Conservation (phyloP, 2,113 vertebrate genomes). For the Eulemur macaco region DNA sequence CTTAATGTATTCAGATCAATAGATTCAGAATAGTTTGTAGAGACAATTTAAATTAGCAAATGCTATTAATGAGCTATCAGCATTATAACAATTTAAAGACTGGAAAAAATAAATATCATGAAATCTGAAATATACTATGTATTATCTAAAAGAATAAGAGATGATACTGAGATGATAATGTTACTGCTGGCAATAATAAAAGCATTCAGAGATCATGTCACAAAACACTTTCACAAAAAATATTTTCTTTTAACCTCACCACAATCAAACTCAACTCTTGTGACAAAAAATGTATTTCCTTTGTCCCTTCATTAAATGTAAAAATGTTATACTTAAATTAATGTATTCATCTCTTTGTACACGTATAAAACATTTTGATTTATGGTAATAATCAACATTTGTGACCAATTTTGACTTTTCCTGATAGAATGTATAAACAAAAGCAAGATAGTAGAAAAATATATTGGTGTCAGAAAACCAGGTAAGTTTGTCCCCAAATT, state of each 20-base stretch:
- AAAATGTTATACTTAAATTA: background rate
- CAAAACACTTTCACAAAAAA: background rate
- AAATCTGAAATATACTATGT: background rate
- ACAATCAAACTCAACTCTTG: background rate
- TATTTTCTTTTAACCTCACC: background rate
- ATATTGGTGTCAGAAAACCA: background rate
- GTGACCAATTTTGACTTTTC: background rate
- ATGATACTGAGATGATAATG: background rate
- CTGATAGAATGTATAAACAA: background rate
- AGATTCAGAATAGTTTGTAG: background rate
- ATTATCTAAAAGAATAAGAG: background rate
- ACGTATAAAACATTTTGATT: background rate
- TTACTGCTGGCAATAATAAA: background rate
- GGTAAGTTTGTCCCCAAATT: background rate
- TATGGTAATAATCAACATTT: background rate
- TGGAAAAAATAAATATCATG: background rate
- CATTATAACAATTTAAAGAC: background rate
- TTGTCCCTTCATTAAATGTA: background rate
- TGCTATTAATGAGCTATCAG: background rate
- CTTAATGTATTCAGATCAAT: background rate
- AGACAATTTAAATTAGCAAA: background rate
- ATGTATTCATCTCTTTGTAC: background rate
- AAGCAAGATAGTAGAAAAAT: background rate
- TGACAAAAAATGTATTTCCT: background rate
- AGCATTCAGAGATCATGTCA: background rate